Conservation (phyloP, 2,797 vertebrate genomes). For the Lemur catta region DNA sequence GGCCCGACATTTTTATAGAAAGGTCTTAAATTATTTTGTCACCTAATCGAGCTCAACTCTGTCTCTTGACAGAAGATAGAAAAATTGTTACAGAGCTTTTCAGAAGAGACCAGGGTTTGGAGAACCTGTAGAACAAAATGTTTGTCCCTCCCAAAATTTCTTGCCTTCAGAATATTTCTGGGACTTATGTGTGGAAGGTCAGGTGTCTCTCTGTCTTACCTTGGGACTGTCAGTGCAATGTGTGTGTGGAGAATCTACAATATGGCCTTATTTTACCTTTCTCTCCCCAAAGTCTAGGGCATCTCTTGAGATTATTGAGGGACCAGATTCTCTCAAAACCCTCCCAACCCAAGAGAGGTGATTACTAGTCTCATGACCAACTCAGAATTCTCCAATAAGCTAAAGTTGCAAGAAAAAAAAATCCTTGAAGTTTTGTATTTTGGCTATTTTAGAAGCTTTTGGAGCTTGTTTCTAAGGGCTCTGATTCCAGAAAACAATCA, state of each 20-base stretch:
- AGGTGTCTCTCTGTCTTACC: background rate
- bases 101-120: background rate
- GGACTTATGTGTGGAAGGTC: background rate
- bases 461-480: background rate
- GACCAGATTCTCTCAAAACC: background rate
- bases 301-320: background rate
- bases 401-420: background rate
- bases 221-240: background rate
- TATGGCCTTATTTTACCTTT: background rate
- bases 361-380: background rate
- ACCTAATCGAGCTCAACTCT: background rate
- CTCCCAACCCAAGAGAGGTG: background rate
- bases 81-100: background rate
- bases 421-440: background rate
- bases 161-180: background rate
- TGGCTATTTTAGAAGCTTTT: conserved; percentile 31
- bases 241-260: background rate
- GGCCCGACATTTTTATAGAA: background rate
- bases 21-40: conserved; percentile 45
- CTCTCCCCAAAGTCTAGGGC: background rate
- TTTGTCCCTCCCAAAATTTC: background rate
- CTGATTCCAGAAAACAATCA: conserved; percentile 41
- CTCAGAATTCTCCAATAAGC: background rate
- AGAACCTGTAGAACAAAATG: background rate
- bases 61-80: background rate